Conservation (phyloP, 92 coral and sea anemone genomes). For the Siderastrea radians region DNA sequence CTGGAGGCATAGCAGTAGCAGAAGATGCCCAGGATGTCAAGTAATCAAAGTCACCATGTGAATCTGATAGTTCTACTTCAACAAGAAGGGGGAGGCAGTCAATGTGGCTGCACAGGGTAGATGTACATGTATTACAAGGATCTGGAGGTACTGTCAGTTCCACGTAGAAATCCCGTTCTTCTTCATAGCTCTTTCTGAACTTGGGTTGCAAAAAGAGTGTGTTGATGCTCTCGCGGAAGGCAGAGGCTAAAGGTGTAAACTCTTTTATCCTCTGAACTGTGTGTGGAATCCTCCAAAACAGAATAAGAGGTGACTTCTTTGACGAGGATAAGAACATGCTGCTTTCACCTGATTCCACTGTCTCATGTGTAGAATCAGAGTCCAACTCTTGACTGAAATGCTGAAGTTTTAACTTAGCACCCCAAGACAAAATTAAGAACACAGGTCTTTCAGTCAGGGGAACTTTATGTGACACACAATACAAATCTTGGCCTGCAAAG, state of each 20-base stretch:
- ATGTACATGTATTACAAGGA: too few species aligned
- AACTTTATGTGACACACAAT: neutral
- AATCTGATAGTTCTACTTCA: neutral
- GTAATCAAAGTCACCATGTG: neutral
- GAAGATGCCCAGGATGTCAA: neutral
- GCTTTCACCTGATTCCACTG: neutral
- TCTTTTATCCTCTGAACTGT: neutral
- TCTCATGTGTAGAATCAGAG: neutral
- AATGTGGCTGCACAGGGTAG: neutral
- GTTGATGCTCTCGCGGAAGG: conserved; percentile 12
- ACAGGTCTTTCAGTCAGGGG: neutral
- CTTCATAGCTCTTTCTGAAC: neutral
- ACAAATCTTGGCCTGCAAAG: neutral
- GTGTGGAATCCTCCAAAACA: neutral
- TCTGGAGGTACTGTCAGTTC: too few species aligned
- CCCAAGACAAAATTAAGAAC: neutral
- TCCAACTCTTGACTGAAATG: neutral
- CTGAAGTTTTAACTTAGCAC: neutral
- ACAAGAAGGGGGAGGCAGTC: conserved; percentile 24
- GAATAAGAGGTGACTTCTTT: neutral
- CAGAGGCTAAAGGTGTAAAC: neutral
- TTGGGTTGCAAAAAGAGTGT: conserved; percentile 25
- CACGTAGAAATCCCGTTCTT: neutral
- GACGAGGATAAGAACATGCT: conserved; percentile 6
- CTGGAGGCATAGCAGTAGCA: neutral